Conservation (phyloP, 2,797 vertebrate genomes). For the Malurus splendens region DNA sequence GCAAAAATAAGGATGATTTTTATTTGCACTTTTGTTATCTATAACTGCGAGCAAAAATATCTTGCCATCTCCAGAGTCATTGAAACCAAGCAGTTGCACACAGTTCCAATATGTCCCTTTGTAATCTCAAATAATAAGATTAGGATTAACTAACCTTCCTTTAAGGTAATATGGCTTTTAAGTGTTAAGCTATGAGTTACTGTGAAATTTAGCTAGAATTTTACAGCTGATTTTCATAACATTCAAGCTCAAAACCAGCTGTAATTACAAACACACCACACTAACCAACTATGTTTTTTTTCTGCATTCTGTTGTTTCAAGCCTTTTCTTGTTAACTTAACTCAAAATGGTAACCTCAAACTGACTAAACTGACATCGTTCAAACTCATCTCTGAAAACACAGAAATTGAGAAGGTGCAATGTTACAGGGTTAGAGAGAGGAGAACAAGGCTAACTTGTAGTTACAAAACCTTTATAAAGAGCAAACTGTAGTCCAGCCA, state of each 20-base stretch:
- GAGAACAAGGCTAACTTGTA: background rate
- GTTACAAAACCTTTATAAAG: background rate
- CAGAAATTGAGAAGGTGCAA: background rate
- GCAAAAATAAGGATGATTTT: background rate
- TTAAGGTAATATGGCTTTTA: background rate
- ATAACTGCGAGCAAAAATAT: background rate
- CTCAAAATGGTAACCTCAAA: background rate
- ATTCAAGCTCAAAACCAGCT: background rate
- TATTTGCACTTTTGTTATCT: background rate
- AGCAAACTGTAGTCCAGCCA: background rate
- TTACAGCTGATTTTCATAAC: background rate
- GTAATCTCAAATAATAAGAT: background rate
- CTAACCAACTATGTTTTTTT: background rate
- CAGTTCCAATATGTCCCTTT: background rate
- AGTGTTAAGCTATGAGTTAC: background rate
- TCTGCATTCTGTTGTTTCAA: background rate
- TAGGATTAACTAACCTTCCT: background rate
- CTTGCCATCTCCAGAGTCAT: background rate
- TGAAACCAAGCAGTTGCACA: background rate
- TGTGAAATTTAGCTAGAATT: background rate
- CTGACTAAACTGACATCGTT: background rate
- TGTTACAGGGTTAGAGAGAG: background rate
- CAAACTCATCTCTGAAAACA: background rate
- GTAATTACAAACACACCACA: background rate
- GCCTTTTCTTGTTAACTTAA: background rate